Percentiles rank a stretch among this genome's conserved stretches.
Conservation (phyloP, 2,797 vertebrate genomes). For the Etheostoma perlongum region DNA sequence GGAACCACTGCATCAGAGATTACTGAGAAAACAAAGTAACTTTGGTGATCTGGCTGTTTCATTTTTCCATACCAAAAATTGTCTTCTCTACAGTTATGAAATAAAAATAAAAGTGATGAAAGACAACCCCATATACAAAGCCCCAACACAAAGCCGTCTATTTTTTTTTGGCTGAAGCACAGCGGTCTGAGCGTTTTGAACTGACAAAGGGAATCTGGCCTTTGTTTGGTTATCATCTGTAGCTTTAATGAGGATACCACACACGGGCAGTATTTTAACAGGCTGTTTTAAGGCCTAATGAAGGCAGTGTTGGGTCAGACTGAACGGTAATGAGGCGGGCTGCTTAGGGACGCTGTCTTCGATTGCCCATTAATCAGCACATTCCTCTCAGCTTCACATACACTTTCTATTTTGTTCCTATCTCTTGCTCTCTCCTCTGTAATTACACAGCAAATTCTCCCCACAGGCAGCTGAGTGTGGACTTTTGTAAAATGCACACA, state of each 20-base stretch:
- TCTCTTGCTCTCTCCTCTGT: slow-evolving; percentile 65
- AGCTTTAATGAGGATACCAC: slow-evolving; percentile 75
- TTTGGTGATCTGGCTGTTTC: background rate
- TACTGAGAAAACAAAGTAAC: background rate
- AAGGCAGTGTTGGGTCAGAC: slow-evolving; percentile 69
- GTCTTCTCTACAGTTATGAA: slow-evolving; percentile 1
- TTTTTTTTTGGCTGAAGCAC: slow-evolving; percentile 45
- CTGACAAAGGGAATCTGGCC: slow-evolving; percentile 65
- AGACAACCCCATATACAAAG: slow-evolving; percentile 11
- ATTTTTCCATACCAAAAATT: background rate
- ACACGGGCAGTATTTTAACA: slow-evolving; percentile 75
- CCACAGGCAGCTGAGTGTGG: slow-evolving; percentile 59
- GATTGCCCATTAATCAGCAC: slow-evolving; percentile 77
- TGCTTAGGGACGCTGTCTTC: slow-evolving; percentile 73
- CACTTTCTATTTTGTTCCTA: slow-evolving; percentile 64
- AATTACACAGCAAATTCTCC: slow-evolving; percentile 76
- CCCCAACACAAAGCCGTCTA: slow-evolving; percentile 30
- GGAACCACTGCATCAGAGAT: background rate
- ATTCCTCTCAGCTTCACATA: slow-evolving; percentile 71
- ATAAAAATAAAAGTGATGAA: slow-evolving; percentile 7
- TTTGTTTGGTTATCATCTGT: slow-evolving; percentile 76
- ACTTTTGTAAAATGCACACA: slow-evolving; percentile 17
- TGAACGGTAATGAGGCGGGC: slow-evolving; percentile 70
- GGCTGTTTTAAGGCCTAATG: slow-evolving; percentile 80
- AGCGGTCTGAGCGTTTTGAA: slow-evolving; percentile 33